Evolutionary conservation across 2,113 vertebrate genomes (phyloP).

Genomic region (Hemicordylus capensis): DNA sequence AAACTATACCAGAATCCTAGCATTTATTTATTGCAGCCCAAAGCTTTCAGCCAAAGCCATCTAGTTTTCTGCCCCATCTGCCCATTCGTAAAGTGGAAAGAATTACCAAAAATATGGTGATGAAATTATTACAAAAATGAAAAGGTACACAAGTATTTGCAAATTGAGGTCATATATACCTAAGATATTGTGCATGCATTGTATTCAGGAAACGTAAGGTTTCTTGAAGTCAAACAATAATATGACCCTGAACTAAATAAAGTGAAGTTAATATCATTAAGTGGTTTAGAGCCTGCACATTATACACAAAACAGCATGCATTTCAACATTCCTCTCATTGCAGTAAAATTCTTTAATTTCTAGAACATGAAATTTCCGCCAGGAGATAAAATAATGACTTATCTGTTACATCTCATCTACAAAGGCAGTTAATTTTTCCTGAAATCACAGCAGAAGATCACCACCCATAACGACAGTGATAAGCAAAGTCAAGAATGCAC

Average conservation of each 20-base stretch:
- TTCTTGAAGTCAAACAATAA: too few relatives aligned
- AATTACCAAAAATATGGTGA: not conserved
- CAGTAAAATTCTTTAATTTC: slow-evolving; percentile 19
- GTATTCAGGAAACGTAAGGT: not conserved
- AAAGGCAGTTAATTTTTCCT: slow-evolving; percentile 38
- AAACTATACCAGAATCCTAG: not conserved
- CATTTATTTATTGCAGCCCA: not conserved
- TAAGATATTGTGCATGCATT: not conserved
- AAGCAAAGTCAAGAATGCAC: not conserved
- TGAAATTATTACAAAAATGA: not conserved
- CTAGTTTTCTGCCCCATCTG: not conserved
- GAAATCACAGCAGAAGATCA: slow-evolving; percentile 42
- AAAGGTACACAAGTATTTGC: not conserved
- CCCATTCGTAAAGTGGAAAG: not conserved
- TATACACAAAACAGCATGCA: slow-evolving; percentile 21
- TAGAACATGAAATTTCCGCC: slow-evolving; percentile 38
- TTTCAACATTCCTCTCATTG: slow-evolving; percentile 1
- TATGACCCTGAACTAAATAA: not conserved
- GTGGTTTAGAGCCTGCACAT: not conserved
- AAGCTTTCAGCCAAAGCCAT: not conserved
- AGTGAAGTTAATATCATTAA: not conserved
- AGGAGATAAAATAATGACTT: slow-evolving; percentile 24
- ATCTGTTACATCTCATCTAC: slow-evolving; percentile 38
- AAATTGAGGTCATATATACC: not conserved
- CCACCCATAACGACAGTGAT: slow-evolving; percentile 25